A percentile compares a stretch with the other conserved stretches of the same genome.
Evolutionary conservation across 1,140 invertebrate species (phyloP).

Genomic region (Drosophila tsacasi): DNA sequence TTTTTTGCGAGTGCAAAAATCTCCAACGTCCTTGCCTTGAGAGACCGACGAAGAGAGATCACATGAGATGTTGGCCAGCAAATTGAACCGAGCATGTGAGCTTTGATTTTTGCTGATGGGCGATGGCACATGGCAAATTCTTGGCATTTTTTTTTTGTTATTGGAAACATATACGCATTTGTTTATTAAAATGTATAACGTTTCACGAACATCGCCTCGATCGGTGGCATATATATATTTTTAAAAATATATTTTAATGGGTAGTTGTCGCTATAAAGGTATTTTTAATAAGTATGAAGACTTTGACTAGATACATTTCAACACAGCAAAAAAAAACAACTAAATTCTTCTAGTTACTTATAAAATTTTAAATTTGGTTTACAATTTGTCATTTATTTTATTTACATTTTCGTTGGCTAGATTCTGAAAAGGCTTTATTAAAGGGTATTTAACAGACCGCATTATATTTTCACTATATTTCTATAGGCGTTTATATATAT

Average conservation of each 20-base stretch:
- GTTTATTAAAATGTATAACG: slow-evolving; percentile 53
- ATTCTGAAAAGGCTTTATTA: not conserved
- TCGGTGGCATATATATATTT: not conserved
- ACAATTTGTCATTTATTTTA: no score
- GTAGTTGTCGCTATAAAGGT: not conserved
- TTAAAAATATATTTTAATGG: slow-evolving; percentile 23
- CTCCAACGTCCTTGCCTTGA: slow-evolving; percentile 65
- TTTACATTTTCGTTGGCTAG: no score
- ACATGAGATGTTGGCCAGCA: slow-evolving; percentile 43
- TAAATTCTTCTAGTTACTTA: no score
- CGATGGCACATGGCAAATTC: slow-evolving; percentile 40
- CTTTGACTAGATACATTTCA: no score
- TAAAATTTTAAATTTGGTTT: no score
- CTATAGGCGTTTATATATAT: slow-evolving; percentile 10
- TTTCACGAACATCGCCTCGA: slow-evolving; percentile 12
- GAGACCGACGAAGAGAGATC: slow-evolving; percentile 22
- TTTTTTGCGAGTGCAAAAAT: slow-evolving; percentile 64
- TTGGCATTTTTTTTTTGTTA: slow-evolving; percentile 36
- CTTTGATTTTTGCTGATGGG: slow-evolving; percentile 48
- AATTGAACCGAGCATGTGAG: slow-evolving; percentile 44
- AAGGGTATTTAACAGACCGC: not conserved
- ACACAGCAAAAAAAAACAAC: no score
- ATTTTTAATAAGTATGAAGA: no score
- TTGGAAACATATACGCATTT: slow-evolving; percentile 23
- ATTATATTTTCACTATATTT: not conserved